Conservation (phyloP, 2,888 invertebrate genomes). For the Xiphydria camelus region DNA sequence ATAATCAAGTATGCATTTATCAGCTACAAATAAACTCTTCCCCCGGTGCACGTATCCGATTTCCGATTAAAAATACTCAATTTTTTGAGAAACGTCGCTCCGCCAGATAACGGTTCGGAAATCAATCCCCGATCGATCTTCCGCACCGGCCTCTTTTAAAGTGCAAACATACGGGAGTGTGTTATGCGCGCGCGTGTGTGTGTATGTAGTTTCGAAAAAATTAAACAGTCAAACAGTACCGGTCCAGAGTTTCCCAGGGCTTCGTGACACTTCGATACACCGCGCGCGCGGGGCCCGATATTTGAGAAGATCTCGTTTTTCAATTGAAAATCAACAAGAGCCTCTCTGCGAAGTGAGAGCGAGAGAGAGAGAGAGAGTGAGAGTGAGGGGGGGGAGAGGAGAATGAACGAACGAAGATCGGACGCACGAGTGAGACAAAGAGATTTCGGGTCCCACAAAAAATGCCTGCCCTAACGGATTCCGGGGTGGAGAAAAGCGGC, state of each 20-base stretch:
- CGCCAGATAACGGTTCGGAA: too few relatives aligned
- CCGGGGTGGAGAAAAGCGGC: conserved; percentile 37
- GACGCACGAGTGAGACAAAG: conserved; percentile 28
- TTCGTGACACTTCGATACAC: conserved; percentile 45
- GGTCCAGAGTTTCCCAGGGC: conserved; percentile 43
- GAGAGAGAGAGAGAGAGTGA: not conserved
- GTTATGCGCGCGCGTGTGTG: too few relatives aligned
- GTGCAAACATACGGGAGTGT: too few relatives aligned
- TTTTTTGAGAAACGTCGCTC: too few relatives aligned
- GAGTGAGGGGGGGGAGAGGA: conserved; percentile 7
- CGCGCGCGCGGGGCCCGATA: conserved; percentile 37
- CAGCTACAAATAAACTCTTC: too few relatives aligned
- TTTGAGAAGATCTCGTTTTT: conserved; percentile 57
- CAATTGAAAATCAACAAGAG: conserved; percentile 56
- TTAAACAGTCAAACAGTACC: not conserved
- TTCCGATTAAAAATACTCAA: too few relatives aligned
- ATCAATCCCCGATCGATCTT: too few relatives aligned
- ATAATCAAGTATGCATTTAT: too few relatives aligned
- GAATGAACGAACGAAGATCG: conserved; percentile 16
- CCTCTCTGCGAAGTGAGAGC: conserved; percentile 4
- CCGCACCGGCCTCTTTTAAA: too few relatives aligned
- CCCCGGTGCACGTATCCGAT: too few relatives aligned
- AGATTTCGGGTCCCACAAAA: conserved; percentile 37
- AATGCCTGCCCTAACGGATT: conserved; percentile 50
- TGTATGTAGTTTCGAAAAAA: too few relatives aligned